These are phyloP conservation scores for Mirounga angustirostris DNA, from an alignment of 2,113 vertebrate species.

Conservation along the genomic window DNA sequence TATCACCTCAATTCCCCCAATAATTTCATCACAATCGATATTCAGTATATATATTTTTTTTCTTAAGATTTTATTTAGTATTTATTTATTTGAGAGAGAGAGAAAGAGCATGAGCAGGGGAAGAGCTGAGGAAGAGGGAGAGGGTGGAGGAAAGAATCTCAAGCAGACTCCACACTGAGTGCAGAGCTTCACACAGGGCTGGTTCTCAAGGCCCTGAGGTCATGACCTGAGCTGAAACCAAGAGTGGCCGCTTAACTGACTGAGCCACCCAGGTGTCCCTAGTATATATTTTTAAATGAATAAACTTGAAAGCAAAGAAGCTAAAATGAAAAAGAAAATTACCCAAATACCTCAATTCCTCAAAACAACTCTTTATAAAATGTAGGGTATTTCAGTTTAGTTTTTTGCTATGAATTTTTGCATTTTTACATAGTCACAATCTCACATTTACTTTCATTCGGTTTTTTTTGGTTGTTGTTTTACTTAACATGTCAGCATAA, in stretches of 20 bases:
- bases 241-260: not conserved
- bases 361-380: not conserved
- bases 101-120: not conserved
- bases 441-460: not conserved
- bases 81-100: not conserved
- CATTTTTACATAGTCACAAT: not conserved
- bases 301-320: not conserved
- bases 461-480: not conserved
- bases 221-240: not conserved
- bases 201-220: not conserved
- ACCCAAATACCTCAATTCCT: not conserved
- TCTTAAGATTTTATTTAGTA: not conserved
- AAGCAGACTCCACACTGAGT: no score
- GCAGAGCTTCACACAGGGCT: no score
- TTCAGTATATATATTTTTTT: not conserved
- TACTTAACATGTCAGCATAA: not conserved
- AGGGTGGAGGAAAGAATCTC: not conserved
- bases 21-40: not conserved
- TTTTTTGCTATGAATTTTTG: not conserved
- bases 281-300: not conserved
- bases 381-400: not conserved
- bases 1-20: not conserved
- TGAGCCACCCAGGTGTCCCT: not conserved
- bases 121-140: not conserved
- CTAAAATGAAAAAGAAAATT: slow-evolving; percentile 15